These are phyloP conservation scores for Cyphotilapia sp. DNA, from an alignment of 2,113 vertebrate genomes.

Conservation along the genomic window DNA sequence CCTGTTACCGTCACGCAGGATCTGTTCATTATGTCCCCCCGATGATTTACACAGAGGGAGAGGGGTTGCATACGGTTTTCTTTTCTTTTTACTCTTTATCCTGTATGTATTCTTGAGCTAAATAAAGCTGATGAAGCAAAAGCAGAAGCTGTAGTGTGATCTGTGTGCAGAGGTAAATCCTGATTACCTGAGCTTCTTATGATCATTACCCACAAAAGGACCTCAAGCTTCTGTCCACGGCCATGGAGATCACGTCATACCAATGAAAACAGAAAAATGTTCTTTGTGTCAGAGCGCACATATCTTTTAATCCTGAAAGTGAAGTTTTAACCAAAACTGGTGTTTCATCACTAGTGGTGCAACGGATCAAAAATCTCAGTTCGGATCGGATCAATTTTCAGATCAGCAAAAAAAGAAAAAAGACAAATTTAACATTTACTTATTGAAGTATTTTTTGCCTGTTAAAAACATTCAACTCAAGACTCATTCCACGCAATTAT, in stretches of 20 bases:
- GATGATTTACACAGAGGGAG: background rate
- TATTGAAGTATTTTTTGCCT: too few relatives aligned
- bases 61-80: background rate
- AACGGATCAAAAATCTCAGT: too few relatives aligned
- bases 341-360: too few relatives aligned
- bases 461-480: too few relatives aligned
- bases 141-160: background rate
- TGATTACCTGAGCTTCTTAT: background rate
- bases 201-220: background rate
- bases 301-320: too few relatives aligned
- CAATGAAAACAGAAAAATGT: background rate
- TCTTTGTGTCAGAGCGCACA: background rate
- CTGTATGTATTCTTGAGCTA: conserved; percentile 2
- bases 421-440: too few relatives aligned
- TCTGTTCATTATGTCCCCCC: background rate
- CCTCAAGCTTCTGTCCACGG: background rate
- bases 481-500: too few relatives aligned
- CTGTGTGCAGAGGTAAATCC: background rate
- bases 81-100: background rate
- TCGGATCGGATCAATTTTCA: too few relatives aligned
- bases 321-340: too few relatives aligned
- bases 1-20: background rate
- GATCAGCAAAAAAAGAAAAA: too few relatives aligned
- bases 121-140: conserved; percentile 20
- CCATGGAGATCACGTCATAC: background rate